Evolutionary conservation across 2,113 vertebrate genomes (phyloP).

Genomic region (Spheniscus mendiculus): DNA sequence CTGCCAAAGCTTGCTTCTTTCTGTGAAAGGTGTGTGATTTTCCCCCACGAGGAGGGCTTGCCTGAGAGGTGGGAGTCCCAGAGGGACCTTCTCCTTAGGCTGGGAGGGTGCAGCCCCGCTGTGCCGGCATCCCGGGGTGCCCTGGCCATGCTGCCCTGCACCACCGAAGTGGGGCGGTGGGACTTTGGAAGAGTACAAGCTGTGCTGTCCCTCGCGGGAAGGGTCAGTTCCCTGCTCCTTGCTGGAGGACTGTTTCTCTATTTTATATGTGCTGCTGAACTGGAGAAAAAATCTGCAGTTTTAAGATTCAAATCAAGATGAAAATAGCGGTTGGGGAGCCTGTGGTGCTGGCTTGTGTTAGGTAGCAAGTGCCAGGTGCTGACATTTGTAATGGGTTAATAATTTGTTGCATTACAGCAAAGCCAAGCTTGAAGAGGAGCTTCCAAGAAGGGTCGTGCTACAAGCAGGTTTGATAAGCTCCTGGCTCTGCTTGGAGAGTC

Average conservation of each 20-base stretch:
- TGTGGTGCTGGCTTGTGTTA: background rate
- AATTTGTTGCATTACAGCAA: background rate
- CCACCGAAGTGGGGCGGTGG: rapidly evolving
- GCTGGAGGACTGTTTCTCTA: background rate
- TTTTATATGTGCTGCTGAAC: background rate
- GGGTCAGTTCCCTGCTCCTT: background rate
- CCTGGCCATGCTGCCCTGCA: background rate
- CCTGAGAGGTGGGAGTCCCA: background rate
- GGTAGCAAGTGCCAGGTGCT: background rate
- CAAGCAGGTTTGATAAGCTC: background rate
- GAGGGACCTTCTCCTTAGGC: background rate
- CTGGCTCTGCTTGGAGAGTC: background rate
- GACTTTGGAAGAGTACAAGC: background rate
- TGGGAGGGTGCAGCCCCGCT: rapidly evolving
- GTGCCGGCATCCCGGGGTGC: rapidly evolving
- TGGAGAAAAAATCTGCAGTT: background rate
- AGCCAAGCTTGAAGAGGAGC: background rate
- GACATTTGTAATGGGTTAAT: background rate
- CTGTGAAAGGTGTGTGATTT: background rate
- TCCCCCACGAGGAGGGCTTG: rapidly evolving
- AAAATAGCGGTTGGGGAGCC: background rate
- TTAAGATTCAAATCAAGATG: background rate
- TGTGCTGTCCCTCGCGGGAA: rapidly evolving
- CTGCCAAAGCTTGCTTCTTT: background rate
- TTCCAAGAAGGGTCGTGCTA: background rate